Evolutionary conservation across 2,888 invertebrate genomes (phyloP).

Genomic region (Torymus texanus): DNA sequence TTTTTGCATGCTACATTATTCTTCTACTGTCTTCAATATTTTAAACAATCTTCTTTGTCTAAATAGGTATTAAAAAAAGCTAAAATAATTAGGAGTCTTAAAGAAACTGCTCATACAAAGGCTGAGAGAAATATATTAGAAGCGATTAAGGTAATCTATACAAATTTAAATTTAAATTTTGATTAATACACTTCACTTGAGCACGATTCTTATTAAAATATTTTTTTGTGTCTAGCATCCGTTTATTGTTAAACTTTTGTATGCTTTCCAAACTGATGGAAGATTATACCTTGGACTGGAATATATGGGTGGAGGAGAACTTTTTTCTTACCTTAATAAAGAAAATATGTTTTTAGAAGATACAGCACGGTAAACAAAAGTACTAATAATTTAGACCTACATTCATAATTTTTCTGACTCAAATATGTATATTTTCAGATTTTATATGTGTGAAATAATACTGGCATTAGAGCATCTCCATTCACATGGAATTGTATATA

Average conservation of each 20-base stretch:
- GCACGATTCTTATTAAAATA: too few relatives aligned
- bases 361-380: slow-evolving; percentile 77
- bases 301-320: slow-evolving; percentile 84
- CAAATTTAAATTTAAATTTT: not conserved
- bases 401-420: not conserved
- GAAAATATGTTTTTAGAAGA: slow-evolving; percentile 86
- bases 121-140: slow-evolving; percentile 86
- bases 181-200: too few relatives aligned
- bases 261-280: slow-evolving; percentile 86
- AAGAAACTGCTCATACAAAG: slow-evolving; percentile 88
- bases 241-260: slow-evolving; percentile 85
- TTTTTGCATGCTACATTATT: not conserved
- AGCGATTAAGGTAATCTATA: slow-evolving; percentile 77
- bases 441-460: slow-evolving; percentile 84
- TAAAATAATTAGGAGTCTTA: slow-evolving; percentile 84
- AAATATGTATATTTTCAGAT: slow-evolving; percentile 67
- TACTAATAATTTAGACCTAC: slow-evolving; percentile 63
- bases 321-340: slow-evolving; percentile 84
- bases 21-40: too few relatives aligned
- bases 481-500: slow-evolving; percentile 81
- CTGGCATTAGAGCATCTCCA: slow-evolving; percentile 85
- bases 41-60: too few relatives aligned
- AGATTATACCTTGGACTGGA: slow-evolving; percentile 85
- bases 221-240: slow-evolving; percentile 78
- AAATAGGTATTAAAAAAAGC: slow-evolving; percentile 79